phyloP scores from a whole-genome alignment of 1,140 invertebrate genomes.

The Ganaspis sp. region DNA sequence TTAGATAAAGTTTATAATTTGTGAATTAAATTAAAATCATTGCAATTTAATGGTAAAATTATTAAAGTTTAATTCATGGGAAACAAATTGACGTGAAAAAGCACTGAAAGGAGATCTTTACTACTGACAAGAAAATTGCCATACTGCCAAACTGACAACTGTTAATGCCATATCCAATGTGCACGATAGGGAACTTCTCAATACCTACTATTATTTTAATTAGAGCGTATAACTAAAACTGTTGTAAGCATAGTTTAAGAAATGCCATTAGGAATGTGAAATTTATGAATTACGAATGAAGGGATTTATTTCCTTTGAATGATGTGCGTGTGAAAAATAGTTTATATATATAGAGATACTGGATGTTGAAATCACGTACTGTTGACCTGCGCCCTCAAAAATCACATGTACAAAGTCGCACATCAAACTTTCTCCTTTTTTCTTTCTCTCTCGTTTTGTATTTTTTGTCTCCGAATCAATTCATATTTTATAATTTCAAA shows the following conservation, averaged over 20 bases:
- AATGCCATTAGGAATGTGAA: conserved; percentile 64
- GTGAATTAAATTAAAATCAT: too few species aligned
- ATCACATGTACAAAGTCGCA: conserved; percentile 70
- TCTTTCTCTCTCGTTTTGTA: conserved; percentile 31
- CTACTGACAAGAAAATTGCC: conserved; percentile 71
- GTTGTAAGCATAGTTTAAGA: conserved; percentile 69
- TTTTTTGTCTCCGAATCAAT: conserved; percentile 26
- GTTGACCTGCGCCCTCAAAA: conserved; percentile 67
- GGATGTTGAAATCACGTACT: conserved; percentile 68
- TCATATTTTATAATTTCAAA: background rate
- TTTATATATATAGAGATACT: conserved; percentile 69
- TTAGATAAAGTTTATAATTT: too few species aligned
- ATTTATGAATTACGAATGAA: conserved; percentile 60
- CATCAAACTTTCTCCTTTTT: conserved; percentile 53
- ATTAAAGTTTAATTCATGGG: background rate
- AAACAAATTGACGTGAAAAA: conserved; percentile 23
- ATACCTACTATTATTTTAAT: conserved; percentile 71
- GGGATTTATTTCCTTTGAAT: conserved; percentile 64
- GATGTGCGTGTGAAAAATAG: conserved; percentile 57
- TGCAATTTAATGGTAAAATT: conserved; percentile 39
- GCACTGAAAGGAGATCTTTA: conserved; percentile 47
- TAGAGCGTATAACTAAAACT: conserved; percentile 67
- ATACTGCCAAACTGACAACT: conserved; percentile 77
- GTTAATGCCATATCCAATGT: conserved; percentile 68
- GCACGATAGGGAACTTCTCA: conserved; percentile 73